These are phyloP conservation scores for Nomia melanderi DNA, from an alignment of 1,140 invertebrate genomes.

Conservation along the genomic window DNA sequence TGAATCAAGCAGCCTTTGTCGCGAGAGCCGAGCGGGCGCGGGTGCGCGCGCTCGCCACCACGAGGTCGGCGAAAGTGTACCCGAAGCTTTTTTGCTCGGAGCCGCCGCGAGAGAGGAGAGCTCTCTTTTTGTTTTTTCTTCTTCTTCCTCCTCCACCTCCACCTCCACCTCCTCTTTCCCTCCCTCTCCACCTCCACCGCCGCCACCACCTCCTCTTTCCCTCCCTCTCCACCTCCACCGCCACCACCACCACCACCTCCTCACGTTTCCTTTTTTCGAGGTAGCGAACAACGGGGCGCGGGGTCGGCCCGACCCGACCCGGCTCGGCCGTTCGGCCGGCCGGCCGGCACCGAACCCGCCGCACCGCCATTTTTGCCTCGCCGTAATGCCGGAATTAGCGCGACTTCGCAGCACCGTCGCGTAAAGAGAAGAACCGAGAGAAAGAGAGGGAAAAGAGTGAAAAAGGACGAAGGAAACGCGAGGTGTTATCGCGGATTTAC, in stretches of 20 bases:
- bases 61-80: constrained; percentile 81
- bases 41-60: constrained; percentile 68
- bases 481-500: constrained; percentile 60
- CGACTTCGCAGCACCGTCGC: constrained; percentile 17
- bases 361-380: constrained; percentile 72
- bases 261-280: constrained; percentile 52
- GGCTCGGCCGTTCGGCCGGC: background rate
- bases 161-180: constrained; percentile 24
- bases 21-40: constrained; percentile 74
- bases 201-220: constrained; percentile 64
- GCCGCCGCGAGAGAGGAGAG: constrained; percentile 60
- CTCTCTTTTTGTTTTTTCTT: constrained; percentile 67
- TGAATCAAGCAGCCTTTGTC: constrained; percentile 81
- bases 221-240: constrained; percentile 48
- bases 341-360: constrained; percentile 1
- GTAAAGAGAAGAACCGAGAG: too few species aligned
- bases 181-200: background rate
- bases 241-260: constrained; percentile 59
- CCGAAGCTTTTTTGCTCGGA: constrained; percentile 79
- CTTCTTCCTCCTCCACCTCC: constrained; percentile 21
- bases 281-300: constrained; percentile 9
- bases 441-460: too few species aligned
- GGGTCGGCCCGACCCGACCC: background rate
- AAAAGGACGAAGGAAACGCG: too few species aligned
- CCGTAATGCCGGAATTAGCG: constrained; percentile 73